Evolutionary conservation across 1,140 invertebrate genomes (phyloP), one percentile per base, ranked within the genome.

Genomic region (Phortica variegata): DNA sequence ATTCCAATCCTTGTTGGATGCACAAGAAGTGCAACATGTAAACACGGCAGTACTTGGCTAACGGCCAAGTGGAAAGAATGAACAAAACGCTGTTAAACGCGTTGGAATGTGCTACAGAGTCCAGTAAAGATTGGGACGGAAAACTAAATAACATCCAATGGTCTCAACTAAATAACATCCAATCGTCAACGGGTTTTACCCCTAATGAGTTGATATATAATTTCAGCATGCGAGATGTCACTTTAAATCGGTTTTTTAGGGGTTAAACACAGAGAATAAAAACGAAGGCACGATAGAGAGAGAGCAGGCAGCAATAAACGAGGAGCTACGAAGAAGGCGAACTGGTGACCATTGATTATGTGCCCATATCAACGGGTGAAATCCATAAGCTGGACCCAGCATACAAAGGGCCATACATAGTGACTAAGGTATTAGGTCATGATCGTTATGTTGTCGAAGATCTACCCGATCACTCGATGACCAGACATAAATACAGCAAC

Each of bases 1-100:
- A 8, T 69, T 77, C 37, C 21, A 49, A 18, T 40, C 61, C 7
- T 61, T 65, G 36, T 19, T 15, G 8, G 12, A 19, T 9, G 18
- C 52, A 10, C 37, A 60, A 3, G 49, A 47, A 3, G 60, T 76
- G n/a, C 49, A 45, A 32, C 60, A 72, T 16, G 38, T 71, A 0
- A 31, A 57, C 17, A 76, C 66, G 47, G 66, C 66, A 2, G 57
- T 75, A 51, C 16, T 58, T 66, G 0, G 65, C 53, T 1, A 73
- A 72, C 29, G 55, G 42, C 32, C 54, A 36, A 43, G 38, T 26
- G 26, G 49, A 49, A 58, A 58, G 52, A 19, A 49, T n/a, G 36
- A 61, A 50, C 47, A 51, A 36, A 52, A 66, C 33, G 10, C 13
- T 52, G 9, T 18, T 44, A 19, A 20, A 31, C n/a, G 21, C 21